phyloP scores from a whole-genome alignment of 2,113 vertebrate genomes.

The Otolemur garnettii region DNA sequence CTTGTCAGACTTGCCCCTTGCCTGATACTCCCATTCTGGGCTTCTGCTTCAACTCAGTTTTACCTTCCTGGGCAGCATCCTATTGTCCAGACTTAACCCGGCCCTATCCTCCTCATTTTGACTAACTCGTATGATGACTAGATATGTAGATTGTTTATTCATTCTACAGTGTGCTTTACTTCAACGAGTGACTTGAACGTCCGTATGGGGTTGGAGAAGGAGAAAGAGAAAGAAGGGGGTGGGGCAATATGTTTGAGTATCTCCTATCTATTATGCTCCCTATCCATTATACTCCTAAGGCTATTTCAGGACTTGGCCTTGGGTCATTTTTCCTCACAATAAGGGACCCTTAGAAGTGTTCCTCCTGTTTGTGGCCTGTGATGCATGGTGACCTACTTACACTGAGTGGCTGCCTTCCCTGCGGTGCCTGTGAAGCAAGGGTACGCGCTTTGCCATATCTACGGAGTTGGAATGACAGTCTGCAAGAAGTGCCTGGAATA shows the following conservation, averaged over 20 bases:
- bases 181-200: background rate
- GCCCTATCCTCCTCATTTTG: background rate
- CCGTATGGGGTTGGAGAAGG: background rate
- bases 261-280: background rate
- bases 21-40: background rate
- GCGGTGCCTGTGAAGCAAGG: slow-evolving; percentile 19
- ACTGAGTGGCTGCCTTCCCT: slow-evolving; percentile 56
- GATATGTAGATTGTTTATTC: background rate
- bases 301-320: background rate
- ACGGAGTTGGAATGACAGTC: background rate
- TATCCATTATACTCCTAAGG: background rate
- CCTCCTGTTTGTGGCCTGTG: slow-evolving; percentile 12
- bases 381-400: slow-evolving; percentile 34
- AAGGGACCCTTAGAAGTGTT: background rate
- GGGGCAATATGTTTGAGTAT: background rate
- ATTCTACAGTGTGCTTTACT: background rate
- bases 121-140: background rate
- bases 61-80: background rate
- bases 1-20: background rate
- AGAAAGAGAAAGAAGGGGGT: background rate
- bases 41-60: background rate
- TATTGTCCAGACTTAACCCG: background rate
- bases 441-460: slow-evolving; percentile 47
- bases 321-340: slow-evolving; percentile 8
- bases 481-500: background rate